Base-by-base conservation (phyloP, 2,113 vertebrate genomes). In the Barnardius zonarius region DNA sequence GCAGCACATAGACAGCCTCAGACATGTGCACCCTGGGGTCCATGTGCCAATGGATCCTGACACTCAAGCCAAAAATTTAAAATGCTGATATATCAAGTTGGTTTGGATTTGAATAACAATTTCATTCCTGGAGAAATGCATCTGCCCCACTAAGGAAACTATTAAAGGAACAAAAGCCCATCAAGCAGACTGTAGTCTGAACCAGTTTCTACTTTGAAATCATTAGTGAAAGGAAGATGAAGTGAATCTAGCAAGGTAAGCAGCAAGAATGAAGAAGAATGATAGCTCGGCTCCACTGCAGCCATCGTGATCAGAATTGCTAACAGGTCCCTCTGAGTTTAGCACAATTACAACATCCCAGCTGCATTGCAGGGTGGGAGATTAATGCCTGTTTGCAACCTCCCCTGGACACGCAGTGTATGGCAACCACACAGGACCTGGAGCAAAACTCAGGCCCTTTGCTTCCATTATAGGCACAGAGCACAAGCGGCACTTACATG, bases 391-490 rank as follows among this genome's bases (percentile, higher is more conserved):
- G 10, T 3, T 52, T 66, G 72, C 72, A 55, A 6, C 55, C 68
- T 30, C 19, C 46, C 79, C 83, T 24, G 35, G 51, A 14, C 49
- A 59, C 5, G 5, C 2, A 0, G 28, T 7, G 37, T 39, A 8
- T 0, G 35, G 49, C 44, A 66, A 15, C 55, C 4, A 14, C 5
- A 13, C 43, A 4, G 1, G n/a, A 31, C 37, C 82, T 13, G 43
- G n/a, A 44, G 10, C 51, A 49, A 39, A 59, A 9, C 64, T 22
- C 0, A 0, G 59, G 72, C 43, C 19, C 49, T 43, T 30, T 28
- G 22, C 57, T 63, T 5, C 68, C 25, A 1, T 5, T 14, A 23
- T 6, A 9, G 0, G 5, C 44, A 4, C 1, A 9, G 4, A 54
- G 70, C 27, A 9, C 7, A 4, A 20, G 41, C 3, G 5, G 37